Percentiles rank a stretch among this genome's conserved stretches.
These are phyloP conservation scores for Xestia sexstrigata DNA, from an alignment of 2,888 invertebrate species.

Conservation along the genomic window DNA sequence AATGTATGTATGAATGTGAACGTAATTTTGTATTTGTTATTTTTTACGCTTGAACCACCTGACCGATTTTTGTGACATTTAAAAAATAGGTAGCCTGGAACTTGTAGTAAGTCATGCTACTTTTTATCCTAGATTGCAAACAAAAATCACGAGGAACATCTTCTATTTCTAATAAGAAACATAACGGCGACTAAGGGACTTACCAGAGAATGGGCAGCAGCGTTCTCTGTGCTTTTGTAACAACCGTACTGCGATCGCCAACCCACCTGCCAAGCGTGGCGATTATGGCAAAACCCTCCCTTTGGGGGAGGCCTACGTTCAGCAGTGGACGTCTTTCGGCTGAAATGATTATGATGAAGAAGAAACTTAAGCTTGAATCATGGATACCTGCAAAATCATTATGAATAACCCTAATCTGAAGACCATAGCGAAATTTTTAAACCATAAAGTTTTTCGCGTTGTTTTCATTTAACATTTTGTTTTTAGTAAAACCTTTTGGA, in stretches of 20 bases:
- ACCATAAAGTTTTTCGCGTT: not conserved
- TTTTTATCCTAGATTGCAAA: not conserved
- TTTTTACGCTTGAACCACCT: not conserved
- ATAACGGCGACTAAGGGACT: no score
- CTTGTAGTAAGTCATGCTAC: not conserved
- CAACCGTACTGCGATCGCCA: no score
- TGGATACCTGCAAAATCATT: not conserved
- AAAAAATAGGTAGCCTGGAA: not conserved
- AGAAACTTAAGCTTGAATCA: not conserved
- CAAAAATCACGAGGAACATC: not conserved
- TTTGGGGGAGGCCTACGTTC: no score
- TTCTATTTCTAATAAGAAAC: not conserved
- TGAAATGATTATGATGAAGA: no score
- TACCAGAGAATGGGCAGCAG: no score
- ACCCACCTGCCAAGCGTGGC: no score
- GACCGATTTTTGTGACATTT: not conserved
- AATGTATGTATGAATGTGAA: not conserved
- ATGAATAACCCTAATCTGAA: not conserved
- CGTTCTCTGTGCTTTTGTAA: no score
- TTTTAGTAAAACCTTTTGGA: fast-evolving
- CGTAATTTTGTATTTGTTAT: not conserved
- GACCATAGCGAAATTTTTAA: no score
- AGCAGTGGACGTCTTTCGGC: no score
- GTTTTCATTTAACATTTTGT: no score
- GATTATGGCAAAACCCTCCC: no score